These are phyloP conservation scores for Cerastis rubricosa DNA, from an alignment of 2,888 invertebrate genomes.

Conservation along the genomic window DNA sequence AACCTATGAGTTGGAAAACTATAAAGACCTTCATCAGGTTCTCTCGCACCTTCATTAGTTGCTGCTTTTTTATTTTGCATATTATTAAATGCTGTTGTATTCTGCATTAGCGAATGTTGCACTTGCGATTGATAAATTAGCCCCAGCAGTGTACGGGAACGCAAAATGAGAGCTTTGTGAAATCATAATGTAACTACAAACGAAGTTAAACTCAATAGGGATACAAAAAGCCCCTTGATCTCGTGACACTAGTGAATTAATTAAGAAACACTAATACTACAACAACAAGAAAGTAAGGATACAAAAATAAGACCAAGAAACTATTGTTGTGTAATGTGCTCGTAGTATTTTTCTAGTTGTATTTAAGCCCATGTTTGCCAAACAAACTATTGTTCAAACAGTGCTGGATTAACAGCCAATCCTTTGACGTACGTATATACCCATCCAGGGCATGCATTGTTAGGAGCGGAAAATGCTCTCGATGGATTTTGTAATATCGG, in stretches of 20 bases:
- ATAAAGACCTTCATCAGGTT: background rate
- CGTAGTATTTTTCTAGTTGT: background rate
- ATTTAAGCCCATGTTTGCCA: background rate
- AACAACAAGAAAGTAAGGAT: background rate
- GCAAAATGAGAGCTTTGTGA: background rate
- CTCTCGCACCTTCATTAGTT: background rate
- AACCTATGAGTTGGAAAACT: background rate
- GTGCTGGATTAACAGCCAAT: background rate
- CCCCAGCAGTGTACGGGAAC: background rate
- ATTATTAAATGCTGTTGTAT: background rate
- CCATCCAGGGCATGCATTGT: background rate
- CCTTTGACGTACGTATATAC: background rate
- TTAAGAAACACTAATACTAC: background rate
- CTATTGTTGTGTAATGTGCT: background rate
- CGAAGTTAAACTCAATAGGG: background rate
- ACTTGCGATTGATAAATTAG: slow-evolving; percentile 2
- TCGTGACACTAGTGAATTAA: slow-evolving; percentile 5
- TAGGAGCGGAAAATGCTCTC: background rate
- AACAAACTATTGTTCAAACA: slow-evolving; percentile 11
- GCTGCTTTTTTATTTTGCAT: background rate
- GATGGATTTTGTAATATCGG: slow-evolving; percentile 1
- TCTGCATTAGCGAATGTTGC: slow-evolving; percentile 38
- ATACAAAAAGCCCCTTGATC: background rate
- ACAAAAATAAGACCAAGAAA: background rate
- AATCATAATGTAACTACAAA: background rate